phyloP scores from a whole-genome alignment of 2,888 invertebrate species.

The Netelia fuscicornis region DNA sequence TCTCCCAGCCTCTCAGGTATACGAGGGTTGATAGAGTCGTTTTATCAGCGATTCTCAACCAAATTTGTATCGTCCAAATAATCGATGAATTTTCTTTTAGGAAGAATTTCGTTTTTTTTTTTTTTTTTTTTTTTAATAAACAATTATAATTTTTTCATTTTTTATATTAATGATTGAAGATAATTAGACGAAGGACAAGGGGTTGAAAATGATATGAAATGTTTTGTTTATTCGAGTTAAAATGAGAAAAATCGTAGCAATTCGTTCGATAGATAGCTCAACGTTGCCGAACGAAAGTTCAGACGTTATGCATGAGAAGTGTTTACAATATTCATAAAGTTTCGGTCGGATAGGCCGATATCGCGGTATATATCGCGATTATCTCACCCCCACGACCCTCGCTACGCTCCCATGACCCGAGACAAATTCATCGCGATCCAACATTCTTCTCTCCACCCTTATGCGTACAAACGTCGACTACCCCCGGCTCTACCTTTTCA shows the following conservation, averaged over 20 bases:
- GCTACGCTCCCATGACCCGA: slow-evolving; percentile 1
- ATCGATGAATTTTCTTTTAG: background rate
- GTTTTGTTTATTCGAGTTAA: too few species aligned
- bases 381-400: too few species aligned
- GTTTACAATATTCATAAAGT: background rate
- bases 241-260: too few species aligned
- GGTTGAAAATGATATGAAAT: too few species aligned
- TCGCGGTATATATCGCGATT: too few species aligned
- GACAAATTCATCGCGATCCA: slow-evolving; percentile 7
- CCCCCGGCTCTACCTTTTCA: background rate
- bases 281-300: background rate
- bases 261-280: too few species aligned
- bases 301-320: too few species aligned
- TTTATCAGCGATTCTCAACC: slow-evolving; percentile 32
- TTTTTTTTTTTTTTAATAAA: background rate
- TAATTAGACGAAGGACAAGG: too few species aligned
- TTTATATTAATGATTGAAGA: too few species aligned
- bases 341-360: background rate
- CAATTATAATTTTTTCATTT: too few species aligned
- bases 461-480: too few species aligned
- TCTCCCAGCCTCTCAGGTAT: background rate
- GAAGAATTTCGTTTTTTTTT: slow-evolving; percentile 5
- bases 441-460: background rate
- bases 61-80: background rate
- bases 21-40: slow-evolving; percentile 9